A percentile compares a stretch with the other conserved stretches of the same genome.
Evolutionary conservation across 2,888 invertebrate genomes (phyloP).

Genomic region (Emmelina monodactyla): DNA sequence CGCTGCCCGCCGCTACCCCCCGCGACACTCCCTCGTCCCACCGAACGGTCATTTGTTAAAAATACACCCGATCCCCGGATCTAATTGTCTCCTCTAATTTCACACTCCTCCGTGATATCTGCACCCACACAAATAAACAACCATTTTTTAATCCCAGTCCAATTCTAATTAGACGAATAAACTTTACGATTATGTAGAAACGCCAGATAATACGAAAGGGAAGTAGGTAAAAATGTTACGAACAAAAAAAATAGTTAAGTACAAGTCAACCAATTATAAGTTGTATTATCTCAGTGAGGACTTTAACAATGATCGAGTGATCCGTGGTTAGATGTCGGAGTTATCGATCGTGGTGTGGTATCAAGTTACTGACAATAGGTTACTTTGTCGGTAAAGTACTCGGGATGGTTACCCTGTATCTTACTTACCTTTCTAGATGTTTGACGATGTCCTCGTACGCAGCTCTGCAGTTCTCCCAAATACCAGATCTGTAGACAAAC

Average conservation of each 20-base stretch:
- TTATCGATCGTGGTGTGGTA: slow-evolving; percentile 12
- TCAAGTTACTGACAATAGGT: too few relatives aligned
- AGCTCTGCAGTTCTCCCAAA: slow-evolving; percentile 95
- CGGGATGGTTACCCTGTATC: too few relatives aligned
- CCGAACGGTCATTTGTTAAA: slow-evolving; percentile 63
- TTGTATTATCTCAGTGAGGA: slow-evolving; percentile 14
- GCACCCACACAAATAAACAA: slow-evolving; percentile 16
- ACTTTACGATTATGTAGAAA: slow-evolving; percentile 12
- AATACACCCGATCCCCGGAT: slow-evolving; percentile 65
- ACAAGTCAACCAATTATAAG: slow-evolving; percentile 21
- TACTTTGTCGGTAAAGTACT: too few relatives aligned
- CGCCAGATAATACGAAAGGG: slow-evolving; percentile 11
- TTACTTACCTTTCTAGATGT: slow-evolving; percentile 89
- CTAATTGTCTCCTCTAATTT: slow-evolving; percentile 67
- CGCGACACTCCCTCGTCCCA: slow-evolving; percentile 16
- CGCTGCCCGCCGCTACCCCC: slow-evolving; percentile 33
- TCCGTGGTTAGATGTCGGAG: slow-evolving; percentile 10
- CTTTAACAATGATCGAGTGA: slow-evolving; percentile 21
- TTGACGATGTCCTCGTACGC: slow-evolving; percentile 95
- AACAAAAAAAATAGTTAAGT: slow-evolving; percentile 10
- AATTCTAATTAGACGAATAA: neutral
- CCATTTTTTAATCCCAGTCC: slow-evolving; percentile 23
- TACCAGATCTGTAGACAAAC: slow-evolving; percentile 76
- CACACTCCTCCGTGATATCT: slow-evolving; percentile 59
- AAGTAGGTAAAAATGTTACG: slow-evolving; percentile 11